Base-by-base conservation (phyloP, 1,140 invertebrate genomes). In the Triops cancriformis region DNA sequence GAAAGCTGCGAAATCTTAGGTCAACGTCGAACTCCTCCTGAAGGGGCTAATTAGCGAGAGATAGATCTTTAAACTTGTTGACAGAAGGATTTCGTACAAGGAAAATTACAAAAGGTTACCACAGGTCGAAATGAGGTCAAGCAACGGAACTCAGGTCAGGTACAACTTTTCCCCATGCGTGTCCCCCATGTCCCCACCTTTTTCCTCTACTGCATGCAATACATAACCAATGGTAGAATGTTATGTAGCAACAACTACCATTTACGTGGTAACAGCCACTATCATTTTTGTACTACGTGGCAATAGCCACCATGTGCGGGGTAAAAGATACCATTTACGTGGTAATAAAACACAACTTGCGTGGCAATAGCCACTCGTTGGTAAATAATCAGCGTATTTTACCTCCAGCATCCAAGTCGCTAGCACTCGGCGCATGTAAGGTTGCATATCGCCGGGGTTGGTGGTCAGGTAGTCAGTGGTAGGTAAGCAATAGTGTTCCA, bases 341-440 rank as follows among this genome's bases (percentile, higher is more conserved):
- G 23, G 51, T 64, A 64, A n/a, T n/a, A 14, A 14, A 14, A 9
- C 18, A 64, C 14, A 1, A 9, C 6, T 6, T 64, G 5, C 51
- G 14, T n/a, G 23, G 51, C 18, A 64, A n/a, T 23, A 64, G 51
- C 51, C n/a, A 23, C 18, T 45, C 18, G 31, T 37, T 37, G 31
- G 31, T 7, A 7, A 37, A 37, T 4, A 37, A 7, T 7, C 2
- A 64, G 82, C 83, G 87, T 85, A n/a, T n/a, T n/a, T n/a, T n/a
- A 93, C 92, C 90, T 94, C 92, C 51, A 92, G 85, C 92, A 93
- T 93, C 92, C 92, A 93, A 76, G 89, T 89, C 14, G 91, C 89
- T 73, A 93, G 90, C 80, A 92, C 90, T 84, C 91, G 92, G 80
- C 92, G 84, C 92, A 93, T 93, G 84, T 89, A 92, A 41, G 91